Conservation (phyloP, 2,888 invertebrate species). For the Xestia rhomboidea region DNA sequence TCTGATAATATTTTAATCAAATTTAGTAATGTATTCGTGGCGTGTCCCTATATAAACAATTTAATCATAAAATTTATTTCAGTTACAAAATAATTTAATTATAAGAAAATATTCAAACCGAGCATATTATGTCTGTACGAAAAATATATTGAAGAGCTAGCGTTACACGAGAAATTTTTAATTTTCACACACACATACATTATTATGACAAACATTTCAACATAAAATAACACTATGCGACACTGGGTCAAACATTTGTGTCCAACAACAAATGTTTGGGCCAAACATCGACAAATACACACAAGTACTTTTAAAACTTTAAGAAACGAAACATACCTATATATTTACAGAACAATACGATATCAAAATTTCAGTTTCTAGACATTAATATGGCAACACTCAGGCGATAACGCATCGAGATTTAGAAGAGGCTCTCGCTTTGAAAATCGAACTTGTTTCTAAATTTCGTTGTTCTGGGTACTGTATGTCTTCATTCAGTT, state of each 20-base stretch:
- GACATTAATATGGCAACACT: background rate
- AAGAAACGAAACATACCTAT: conserved; percentile 10
- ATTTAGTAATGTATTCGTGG: conserved; percentile 26
- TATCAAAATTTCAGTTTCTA: conserved; percentile 13
- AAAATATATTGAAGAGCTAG: conserved; percentile 7
- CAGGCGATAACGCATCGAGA: background rate
- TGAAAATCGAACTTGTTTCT: background rate
- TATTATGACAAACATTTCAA: conserved; percentile 9
- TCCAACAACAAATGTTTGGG: conserved; percentile 34
- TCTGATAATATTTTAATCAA: background rate
- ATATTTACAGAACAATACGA: conserved; percentile 11
- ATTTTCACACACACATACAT: conserved; percentile 31
- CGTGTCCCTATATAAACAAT: conserved; percentile 45
- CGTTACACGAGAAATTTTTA: conserved; percentile 34
- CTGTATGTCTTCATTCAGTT: conserved; percentile 13
- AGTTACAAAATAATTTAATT: conserved; percentile 21
- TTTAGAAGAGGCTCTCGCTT: conserved; percentile 9
- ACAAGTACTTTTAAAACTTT: conserved; percentile 10
- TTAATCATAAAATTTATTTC: conserved; percentile 50
- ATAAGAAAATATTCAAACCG: conserved; percentile 27
- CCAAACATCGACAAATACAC: background rate
- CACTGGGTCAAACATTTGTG: conserved; percentile 49
- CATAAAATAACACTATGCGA: background rate
- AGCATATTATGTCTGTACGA: conserved; percentile 42
- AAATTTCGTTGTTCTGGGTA: conserved; percentile 8